phyloP scores from a whole-genome alignment of 1,140 invertebrate genomes.

The Colletes gigas region DNA sequence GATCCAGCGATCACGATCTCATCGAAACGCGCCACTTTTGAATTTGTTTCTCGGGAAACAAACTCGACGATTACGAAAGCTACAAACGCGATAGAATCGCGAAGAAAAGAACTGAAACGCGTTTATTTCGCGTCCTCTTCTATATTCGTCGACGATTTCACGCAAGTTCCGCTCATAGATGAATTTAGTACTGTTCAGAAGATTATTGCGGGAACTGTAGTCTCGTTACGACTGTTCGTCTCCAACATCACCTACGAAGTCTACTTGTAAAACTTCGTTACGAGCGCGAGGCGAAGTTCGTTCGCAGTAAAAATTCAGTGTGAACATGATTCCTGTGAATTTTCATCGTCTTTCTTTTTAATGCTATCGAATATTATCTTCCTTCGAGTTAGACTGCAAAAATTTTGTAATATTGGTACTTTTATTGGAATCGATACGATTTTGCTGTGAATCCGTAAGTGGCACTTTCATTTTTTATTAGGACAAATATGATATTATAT shows the following conservation, averaged over 20 bases:
- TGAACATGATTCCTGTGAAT: not conserved
- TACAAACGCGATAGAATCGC: not conserved
- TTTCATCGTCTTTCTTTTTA: not conserved
- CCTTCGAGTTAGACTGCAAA: too few species aligned
- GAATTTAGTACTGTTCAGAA: not conserved
- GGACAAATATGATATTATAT: too few species aligned
- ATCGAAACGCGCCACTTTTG: not conserved
- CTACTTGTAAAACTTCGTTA: constrained; percentile 20
- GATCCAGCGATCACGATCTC: not conserved
- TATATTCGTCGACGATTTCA: not conserved
- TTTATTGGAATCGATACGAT: not conserved
- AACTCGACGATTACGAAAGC: not conserved
- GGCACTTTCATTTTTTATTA: too few species aligned
- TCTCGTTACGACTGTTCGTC: constrained; percentile 1
- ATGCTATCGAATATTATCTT: not conserved
- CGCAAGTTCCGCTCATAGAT: constrained; percentile 1
- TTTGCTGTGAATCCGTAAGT: too few species aligned
- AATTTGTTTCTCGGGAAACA: too few species aligned
- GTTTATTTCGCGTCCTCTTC: not conserved
- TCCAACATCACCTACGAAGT: not conserved
- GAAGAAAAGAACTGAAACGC: not conserved
- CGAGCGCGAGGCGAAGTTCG: not conserved
- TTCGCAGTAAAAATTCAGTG: constrained; percentile 1
- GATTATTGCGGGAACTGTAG: constrained; percentile 5
- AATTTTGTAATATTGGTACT: too few species aligned